phyloP scores from a whole-genome alignment of 2,888 invertebrate species.

The Ephialtes manifestator region DNA sequence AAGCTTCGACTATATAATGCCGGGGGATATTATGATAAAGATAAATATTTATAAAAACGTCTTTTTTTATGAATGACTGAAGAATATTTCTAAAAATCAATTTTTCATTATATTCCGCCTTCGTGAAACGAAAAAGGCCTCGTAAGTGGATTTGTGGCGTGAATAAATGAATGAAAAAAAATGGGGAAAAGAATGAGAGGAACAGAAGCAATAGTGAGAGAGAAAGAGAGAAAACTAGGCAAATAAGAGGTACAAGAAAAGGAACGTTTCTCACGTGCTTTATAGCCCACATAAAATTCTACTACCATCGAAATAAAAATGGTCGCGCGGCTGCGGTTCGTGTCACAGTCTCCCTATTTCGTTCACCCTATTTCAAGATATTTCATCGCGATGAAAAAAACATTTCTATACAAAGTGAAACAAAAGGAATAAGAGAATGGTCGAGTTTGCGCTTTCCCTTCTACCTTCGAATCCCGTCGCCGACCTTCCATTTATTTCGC shows the following conservation, averaged over 20 bases:
- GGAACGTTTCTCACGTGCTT: constrained; percentile 55
- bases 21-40: background rate
- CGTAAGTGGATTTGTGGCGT: constrained; percentile 47
- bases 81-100: background rate
- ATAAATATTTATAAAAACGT: background rate
- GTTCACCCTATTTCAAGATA: constrained; percentile 41
- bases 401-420: constrained; percentile 49
- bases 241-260: constrained; percentile 56
- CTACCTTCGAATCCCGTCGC: constrained; percentile 9
- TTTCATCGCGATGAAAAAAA: constrained; percentile 32
- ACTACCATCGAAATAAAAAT: constrained; percentile 61
- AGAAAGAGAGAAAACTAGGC: constrained; percentile 17
- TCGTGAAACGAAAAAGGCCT: background rate
- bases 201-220: constrained; percentile 13
- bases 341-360: constrained; percentile 26
- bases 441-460: constrained; percentile 34
- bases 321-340: constrained; percentile 50
- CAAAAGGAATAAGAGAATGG: constrained; percentile 33
- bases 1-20: too few relatives aligned
- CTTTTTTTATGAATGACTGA: background rate
- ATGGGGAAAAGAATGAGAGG: background rate
- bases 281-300: constrained; percentile 66
- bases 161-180: constrained; percentile 50
- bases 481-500: constrained; percentile 55
- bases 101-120: constrained; percentile 4